These are phyloP conservation scores for Galerucella nymphaeae DNA, from an alignment of 2,888 invertebrate species.

Conservation along the genomic window DNA sequence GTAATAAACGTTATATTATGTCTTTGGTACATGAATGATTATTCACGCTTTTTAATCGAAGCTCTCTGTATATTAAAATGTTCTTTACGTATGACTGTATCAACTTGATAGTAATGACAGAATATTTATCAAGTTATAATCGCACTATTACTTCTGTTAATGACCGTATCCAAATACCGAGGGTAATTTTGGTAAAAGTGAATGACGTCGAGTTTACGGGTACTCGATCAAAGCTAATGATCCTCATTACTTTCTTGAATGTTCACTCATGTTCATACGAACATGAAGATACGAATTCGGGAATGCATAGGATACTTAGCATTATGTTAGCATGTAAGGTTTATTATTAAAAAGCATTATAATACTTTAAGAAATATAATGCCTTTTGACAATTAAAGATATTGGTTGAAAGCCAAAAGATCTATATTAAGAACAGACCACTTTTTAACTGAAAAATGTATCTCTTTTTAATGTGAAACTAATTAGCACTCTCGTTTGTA, in stretches of 20 bases:
- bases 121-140: constrained; percentile 32
- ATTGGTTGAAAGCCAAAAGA: too few relatives aligned
- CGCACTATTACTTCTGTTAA: constrained; percentile 40
- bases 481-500: too few relatives aligned
- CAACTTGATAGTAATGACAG: constrained; percentile 1
- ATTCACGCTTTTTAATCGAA: too few relatives aligned
- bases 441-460: too few relatives aligned
- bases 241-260: constrained; percentile 56
- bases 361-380: neutral
- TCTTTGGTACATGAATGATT: too few relatives aligned
- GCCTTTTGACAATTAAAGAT: too few relatives aligned
- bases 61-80: neutral
- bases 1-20: too few relatives aligned
- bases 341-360: neutral
- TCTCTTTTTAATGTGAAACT: too few relatives aligned
- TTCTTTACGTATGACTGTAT: neutral
- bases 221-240: constrained; percentile 58
- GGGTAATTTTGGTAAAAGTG: constrained; percentile 35
- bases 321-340: neutral
- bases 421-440: too few relatives aligned
- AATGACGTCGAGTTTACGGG: constrained; percentile 44
- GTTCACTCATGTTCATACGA: constrained; percentile 45
- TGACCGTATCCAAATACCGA: constrained; percentile 31
- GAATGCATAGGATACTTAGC: constrained; percentile 4
- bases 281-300: neutral